Evolutionary conservation across 2,888 invertebrate genomes (phyloP), one percentile per base, ranked within the genome.

Genomic region (Sceliomorpha sp.): DNA sequence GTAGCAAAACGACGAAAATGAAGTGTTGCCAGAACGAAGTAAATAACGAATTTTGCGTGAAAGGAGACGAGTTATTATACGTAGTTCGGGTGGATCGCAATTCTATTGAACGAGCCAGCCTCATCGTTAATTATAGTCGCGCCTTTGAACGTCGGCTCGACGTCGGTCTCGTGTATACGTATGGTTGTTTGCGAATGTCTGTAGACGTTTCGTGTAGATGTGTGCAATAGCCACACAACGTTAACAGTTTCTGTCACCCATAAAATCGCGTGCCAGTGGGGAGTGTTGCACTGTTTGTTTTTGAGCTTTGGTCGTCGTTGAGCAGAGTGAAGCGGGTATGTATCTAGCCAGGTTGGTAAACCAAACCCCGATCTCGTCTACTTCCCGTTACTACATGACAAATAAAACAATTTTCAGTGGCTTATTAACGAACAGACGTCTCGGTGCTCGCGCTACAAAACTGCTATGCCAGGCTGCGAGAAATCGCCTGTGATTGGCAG

Each of bases 121-220:
- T 50, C 17, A 27, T 27, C 48, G 48, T 59, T 59, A 48, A 59
- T 59, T 59, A 50, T 48, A 17, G 48, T 27, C 26, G 50, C 10
- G 48, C 59, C 59, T 59, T 48, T 59, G 59, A 59, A 20, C 20
- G 34, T 32, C 2, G 40, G 27, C 10, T 40, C 14, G 32, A 2
- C 15, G 34, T 13, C 17, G 55, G 34, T 39, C 13, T 40, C 32
- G 48, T 32, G 5, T 20, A 20, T 4, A 40, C 32, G 17, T 15
- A 26, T 26, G 12, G 10, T 14, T 24, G 31, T 8, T 17, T 8
- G 13, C 32, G 10, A 2, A 10, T 10, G 9, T 40, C 2, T 17
- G 12, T 20, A 26, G 13, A 45, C n/a, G n/a, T n/a, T n/a, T n/a
- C 44, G 42, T 27, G 32, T 13, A 1, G 1, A 6, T 29, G 1